A percentile compares a stretch with the other conserved stretches of the same genome.
These are phyloP conservation scores for Nanorana parkeri DNA, from an alignment of 2,113 vertebrate species.

Conservation along the genomic window DNA sequence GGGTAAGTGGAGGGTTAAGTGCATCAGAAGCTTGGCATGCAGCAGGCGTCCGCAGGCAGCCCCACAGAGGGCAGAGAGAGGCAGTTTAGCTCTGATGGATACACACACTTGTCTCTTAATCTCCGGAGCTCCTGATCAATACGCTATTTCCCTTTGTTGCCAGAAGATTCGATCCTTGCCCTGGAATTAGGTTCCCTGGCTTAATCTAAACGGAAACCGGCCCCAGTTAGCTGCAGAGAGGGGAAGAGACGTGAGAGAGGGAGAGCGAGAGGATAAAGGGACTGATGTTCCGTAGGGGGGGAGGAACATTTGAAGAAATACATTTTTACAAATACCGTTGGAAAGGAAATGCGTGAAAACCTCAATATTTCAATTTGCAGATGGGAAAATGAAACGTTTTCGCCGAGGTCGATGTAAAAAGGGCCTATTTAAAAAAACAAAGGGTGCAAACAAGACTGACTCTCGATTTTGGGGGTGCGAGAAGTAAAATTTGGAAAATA, in stretches of 20 bases:
- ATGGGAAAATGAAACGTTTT: too few species aligned
- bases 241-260: constrained; percentile 61
- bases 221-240: constrained; percentile 64
- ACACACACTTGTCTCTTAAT: constrained; percentile 97
- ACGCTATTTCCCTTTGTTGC: constrained; percentile 99
- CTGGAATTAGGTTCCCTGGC: constrained; percentile 95
- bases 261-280: constrained; percentile 52
- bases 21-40: constrained; percentile 59
- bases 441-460: too few species aligned
- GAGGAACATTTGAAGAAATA: not conserved
- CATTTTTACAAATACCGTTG: not conserved
- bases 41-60: constrained; percentile 59
- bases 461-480: not conserved
- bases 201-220: constrained; percentile 93
- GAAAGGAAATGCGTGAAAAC: not conserved
- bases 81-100: constrained; percentile 93
- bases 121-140: constrained; percentile 95
- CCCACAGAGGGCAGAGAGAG: constrained; percentile 80
- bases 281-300: constrained; percentile 35
- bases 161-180: constrained; percentile 97
- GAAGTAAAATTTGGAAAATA: not conserved
- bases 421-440: not conserved
- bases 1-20: constrained; percentile 67
- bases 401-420: not conserved
- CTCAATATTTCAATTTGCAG: too few species aligned